Conservation (phyloP, 2,797 vertebrate species). For the Lepus townsendii region DNA sequence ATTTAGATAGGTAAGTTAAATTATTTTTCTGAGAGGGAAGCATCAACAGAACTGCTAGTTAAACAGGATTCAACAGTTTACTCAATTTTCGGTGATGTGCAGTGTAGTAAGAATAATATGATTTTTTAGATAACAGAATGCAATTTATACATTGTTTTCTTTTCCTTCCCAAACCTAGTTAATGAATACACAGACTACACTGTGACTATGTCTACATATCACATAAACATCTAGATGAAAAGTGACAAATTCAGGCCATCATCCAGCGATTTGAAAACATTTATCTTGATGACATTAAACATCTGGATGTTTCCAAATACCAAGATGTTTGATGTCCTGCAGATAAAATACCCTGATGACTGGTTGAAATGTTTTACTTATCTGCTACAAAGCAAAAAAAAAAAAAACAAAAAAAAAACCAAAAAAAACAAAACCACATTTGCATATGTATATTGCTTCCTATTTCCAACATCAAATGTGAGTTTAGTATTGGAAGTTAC, state of each 20-base stretch:
- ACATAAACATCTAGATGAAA: constrained; percentile 54
- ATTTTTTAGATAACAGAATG: constrained; percentile 24
- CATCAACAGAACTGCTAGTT: background rate
- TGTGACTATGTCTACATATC: constrained; percentile 24
- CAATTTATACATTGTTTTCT: background rate
- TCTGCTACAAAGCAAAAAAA: background rate
- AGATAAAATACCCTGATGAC: constrained; percentile 56
- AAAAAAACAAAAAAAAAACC: too few species aligned
- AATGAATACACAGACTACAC: constrained; percentile 61
- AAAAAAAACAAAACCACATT: background rate
- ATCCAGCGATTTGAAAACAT: constrained; percentile 73
- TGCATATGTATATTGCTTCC: background rate
- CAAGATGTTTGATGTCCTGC: constrained; percentile 58
- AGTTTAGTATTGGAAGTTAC: background rate
- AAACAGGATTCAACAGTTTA: background rate
- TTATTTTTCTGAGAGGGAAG: constrained; percentile 37
- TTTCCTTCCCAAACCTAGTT: constrained; percentile 1
- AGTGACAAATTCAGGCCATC: constrained; percentile 74
- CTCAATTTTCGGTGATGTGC: background rate
- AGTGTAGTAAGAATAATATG: background rate
- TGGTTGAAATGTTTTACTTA: constrained; percentile 27
- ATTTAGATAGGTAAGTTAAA: background rate
- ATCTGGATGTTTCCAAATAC: constrained; percentile 78
- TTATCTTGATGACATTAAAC: constrained; percentile 77
- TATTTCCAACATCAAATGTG: background rate